A percentile compares a stretch with the other conserved stretches of the same genome.
Evolutionary conservation across 2,113 vertebrate genomes (phyloP).

Genomic region (Megaceryle torquata): DNA sequence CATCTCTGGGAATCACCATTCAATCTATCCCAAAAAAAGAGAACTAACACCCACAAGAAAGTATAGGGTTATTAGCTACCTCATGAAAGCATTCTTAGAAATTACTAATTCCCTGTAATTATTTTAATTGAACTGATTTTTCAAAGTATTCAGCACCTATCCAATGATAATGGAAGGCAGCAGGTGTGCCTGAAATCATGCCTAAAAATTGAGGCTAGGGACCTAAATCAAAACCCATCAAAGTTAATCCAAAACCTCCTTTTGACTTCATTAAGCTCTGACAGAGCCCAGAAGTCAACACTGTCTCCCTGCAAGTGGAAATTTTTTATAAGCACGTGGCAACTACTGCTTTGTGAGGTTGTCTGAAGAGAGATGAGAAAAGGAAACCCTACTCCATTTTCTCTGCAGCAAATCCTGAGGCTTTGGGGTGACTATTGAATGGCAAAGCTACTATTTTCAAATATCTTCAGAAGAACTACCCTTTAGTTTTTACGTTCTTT

Average conservation of each 20-base stretch:
- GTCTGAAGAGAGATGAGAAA: background rate
- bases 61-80: background rate
- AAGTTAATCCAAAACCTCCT: background rate
- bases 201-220: background rate
- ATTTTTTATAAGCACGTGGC: background rate
- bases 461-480: background rate
- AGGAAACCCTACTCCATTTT: background rate
- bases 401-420: background rate
- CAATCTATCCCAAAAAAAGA: background rate
- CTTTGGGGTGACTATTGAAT: background rate
- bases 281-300: background rate
- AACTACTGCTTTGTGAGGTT: background rate
- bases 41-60: background rate
- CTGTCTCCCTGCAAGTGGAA: background rate
- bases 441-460: background rate
- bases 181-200: background rate
- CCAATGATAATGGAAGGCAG: background rate
- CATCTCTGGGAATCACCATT: conserved; percentile 4
- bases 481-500: background rate
- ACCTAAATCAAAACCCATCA: background rate
- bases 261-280: background rate
- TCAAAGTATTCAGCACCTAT: background rate
- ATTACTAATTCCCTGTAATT: conserved; percentile 29
- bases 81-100: conserved; percentile 15
- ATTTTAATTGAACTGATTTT: conserved; percentile 2